These are phyloP conservation scores for Morinoia aosen DNA, from an alignment of 2,888 invertebrate genomes.

Conservation along the genomic window DNA sequence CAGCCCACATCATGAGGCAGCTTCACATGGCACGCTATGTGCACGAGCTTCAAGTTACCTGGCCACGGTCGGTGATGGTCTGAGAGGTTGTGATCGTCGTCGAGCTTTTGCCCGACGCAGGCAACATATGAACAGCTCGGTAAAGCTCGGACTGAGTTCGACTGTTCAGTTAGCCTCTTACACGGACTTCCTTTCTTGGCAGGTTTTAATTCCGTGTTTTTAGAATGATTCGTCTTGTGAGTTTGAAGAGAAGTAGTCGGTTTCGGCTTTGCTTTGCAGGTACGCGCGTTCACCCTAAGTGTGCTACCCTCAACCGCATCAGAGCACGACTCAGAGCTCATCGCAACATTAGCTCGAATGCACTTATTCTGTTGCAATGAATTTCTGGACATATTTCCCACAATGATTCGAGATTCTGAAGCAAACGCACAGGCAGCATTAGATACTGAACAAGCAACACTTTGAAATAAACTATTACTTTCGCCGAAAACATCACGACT, in stretches of 20 bases:
- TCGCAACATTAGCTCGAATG: neutral
- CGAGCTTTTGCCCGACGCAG: neutral
- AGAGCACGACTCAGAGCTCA: neutral
- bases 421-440: neutral
- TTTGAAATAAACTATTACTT: neutral
- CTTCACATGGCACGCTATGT: slow-evolving; percentile 89
- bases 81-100: neutral
- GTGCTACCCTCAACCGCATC: neutral
- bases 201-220: neutral
- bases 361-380: neutral
- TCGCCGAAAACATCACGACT: neutral
- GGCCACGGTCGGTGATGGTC: neutral
- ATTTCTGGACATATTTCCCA: neutral
- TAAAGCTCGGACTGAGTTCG: neutral
- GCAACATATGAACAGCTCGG: neutral
- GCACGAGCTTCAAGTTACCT: slow-evolving; percentile 81
- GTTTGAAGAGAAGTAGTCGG: neutral
- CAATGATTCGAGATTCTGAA: neutral
- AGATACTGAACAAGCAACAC: neutral
- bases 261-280: neutral
- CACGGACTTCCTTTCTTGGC: neutral
- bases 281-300: neutral
- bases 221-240: neutral
- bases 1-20: slow-evolving; percentile 72
- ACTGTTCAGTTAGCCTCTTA: neutral